Evolutionary conservation across 2,888 invertebrate genomes (phyloP).

Genomic region (Acrobasis consociella): DNA sequence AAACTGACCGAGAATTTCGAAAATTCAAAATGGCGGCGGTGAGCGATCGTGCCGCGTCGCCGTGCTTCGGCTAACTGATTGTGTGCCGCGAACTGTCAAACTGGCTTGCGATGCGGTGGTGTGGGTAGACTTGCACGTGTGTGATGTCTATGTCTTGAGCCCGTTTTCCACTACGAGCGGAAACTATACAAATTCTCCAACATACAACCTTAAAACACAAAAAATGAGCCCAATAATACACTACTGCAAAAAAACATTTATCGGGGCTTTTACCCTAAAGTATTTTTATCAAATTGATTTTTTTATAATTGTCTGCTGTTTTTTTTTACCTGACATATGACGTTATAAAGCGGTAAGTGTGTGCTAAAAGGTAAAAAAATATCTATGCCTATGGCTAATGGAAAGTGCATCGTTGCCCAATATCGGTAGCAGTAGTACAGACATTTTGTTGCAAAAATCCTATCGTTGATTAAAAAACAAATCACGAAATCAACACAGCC

Average conservation of each 20-base stretch:
- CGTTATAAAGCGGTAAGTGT: too few species aligned
- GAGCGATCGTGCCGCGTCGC: constrained; percentile 70
- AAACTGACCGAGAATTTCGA: constrained; percentile 60
- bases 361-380: too few species aligned
- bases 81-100: constrained; percentile 71
- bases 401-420: too few species aligned
- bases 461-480: too few species aligned
- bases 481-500: too few species aligned
- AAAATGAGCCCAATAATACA: background rate
- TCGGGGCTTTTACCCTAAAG: constrained; percentile 4
- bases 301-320: too few species aligned
- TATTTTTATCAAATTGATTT: too few species aligned
- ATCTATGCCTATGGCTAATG: too few species aligned
- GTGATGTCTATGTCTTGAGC: constrained; percentile 29
- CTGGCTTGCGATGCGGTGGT: constrained; percentile 52
- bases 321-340: too few species aligned
- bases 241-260: background rate
- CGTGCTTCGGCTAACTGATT: constrained; percentile 78
- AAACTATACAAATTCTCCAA: background rate
- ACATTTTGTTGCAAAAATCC: too few species aligned
- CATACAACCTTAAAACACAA: background rate
- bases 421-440: too few species aligned
- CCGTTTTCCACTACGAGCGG: constrained; percentile 14
- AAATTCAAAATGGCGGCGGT: constrained; percentile 65
- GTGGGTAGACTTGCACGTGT: constrained; percentile 47